Conservation (phyloP, 2,113 vertebrate species). For the Misgurnus mizolepis region DNA sequence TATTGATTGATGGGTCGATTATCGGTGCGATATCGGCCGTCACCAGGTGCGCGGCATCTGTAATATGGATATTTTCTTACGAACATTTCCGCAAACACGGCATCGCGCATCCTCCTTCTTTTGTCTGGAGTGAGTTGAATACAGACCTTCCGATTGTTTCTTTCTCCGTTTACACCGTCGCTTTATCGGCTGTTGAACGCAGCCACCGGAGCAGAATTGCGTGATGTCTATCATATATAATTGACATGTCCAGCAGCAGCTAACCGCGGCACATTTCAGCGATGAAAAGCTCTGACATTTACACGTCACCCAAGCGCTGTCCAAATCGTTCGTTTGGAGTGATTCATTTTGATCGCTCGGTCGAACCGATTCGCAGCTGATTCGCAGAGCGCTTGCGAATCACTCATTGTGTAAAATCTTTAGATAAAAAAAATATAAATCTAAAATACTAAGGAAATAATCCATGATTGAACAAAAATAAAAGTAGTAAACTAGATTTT, state of each 20-base stretch:
- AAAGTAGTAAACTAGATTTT: too few relatives aligned
- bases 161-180: constrained; percentile 29
- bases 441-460: too few relatives aligned
- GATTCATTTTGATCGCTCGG: neutral
- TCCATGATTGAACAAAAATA: too few relatives aligned
- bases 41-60: constrained; percentile 27
- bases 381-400: neutral
- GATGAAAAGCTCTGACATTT: neutral
- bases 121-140: constrained; percentile 31
- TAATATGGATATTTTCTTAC: neutral
- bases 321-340: neutral
- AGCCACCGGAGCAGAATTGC: constrained; percentile 13
- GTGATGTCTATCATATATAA: constrained; percentile 32
- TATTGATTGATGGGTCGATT: neutral
- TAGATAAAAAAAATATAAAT: too few relatives aligned
- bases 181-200: constrained; percentile 27
- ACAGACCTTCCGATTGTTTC: constrained; percentile 47
- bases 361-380: neutral
- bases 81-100: constrained; percentile 48
- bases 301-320: constrained; percentile 51
- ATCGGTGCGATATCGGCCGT: neutral
- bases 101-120: constrained; percentile 34
- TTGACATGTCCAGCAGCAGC: constrained; percentile 27
- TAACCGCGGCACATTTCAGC: neutral
- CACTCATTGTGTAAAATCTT: too few relatives aligned